Percentiles rank a stretch among this genome's conserved stretches.
These are phyloP conservation scores for Morinoia aosen DNA, from an alignment of 2,888 invertebrate genomes.

Conservation along the genomic window DNA sequence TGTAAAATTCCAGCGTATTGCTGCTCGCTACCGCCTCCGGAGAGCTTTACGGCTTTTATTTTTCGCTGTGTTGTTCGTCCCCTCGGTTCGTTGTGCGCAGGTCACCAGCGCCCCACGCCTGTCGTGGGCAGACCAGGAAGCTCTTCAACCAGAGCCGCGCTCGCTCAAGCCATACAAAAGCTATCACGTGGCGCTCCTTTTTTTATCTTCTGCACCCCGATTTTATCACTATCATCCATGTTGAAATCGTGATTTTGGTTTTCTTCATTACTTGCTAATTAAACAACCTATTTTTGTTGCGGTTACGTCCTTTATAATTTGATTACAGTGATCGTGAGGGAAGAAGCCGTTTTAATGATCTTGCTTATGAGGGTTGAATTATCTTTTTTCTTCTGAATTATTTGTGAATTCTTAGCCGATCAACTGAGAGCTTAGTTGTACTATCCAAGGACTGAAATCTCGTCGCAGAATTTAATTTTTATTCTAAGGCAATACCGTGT, in stretches of 20 bases:
- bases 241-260: not conserved
- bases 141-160: not conserved
- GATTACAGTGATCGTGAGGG: not conserved
- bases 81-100: not conserved
- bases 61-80: not conserved
- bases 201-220: not conserved
- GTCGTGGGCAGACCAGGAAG: slow-evolving; percentile 10
- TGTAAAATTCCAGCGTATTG: not conserved
- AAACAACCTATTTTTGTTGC: not conserved
- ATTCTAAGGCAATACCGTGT: not conserved
- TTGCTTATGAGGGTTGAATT: not conserved
- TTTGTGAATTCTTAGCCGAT: not conserved
- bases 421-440: not conserved
- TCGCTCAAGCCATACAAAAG: slow-evolving; percentile 21
- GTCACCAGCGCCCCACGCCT: not conserved
- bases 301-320: not conserved
- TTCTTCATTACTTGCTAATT: not conserved
- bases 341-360: not conserved
- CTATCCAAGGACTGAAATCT: not conserved
- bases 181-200: not conserved
- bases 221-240: not conserved
- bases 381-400: not conserved
- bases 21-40: not conserved
- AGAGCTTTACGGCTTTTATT: not conserved
- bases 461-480: not conserved